phyloP scores from a whole-genome alignment of 1,140 invertebrate species.

The Camponotus pennsylvanicus region DNA sequence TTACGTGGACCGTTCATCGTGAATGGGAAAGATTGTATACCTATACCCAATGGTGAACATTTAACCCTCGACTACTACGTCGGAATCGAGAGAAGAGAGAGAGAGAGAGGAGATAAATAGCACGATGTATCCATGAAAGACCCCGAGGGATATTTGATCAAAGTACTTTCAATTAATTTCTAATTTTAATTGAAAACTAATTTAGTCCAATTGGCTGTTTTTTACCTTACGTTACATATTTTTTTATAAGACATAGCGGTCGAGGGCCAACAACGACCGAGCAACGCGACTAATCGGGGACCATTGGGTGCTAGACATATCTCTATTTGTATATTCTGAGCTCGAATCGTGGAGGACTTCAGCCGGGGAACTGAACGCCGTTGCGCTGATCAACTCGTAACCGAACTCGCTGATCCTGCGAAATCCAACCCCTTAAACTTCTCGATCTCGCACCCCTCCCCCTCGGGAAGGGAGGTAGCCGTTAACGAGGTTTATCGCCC shows the following conservation, averaged over 20 bases:
- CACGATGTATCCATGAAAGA: too few species aligned
- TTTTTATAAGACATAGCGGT: background rate
- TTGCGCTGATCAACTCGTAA: slow-evolving; percentile 8
- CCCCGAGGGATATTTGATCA: too few species aligned
- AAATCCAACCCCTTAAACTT: slow-evolving; percentile 8
- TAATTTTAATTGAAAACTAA: background rate
- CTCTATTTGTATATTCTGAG: slow-evolving; percentile 62
- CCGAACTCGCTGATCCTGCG: background rate
- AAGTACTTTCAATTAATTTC: slow-evolving; percentile 4
- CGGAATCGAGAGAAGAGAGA: background rate
- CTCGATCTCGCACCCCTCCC: background rate
- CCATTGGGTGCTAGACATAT: slow-evolving; percentile 65
- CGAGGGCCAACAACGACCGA: slow-evolving; percentile 30
- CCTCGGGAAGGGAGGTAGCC: too few species aligned
- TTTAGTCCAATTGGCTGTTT: background rate
- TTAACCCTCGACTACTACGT: slow-evolving; percentile 36
- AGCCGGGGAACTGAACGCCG: slow-evolving; percentile 41
- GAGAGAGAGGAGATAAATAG: too few species aligned
- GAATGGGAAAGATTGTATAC: slow-evolving; percentile 64
- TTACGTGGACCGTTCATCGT: slow-evolving; percentile 61
- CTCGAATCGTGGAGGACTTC: slow-evolving; percentile 64
- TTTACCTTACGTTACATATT: too few species aligned
- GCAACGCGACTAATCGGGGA: slow-evolving; percentile 44
- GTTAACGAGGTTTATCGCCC: slow-evolving; percentile 50
- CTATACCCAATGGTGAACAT: slow-evolving; percentile 57